phyloP scores from a whole-genome alignment of 2,797 vertebrate species.

The Coregonus sp. region DNA sequence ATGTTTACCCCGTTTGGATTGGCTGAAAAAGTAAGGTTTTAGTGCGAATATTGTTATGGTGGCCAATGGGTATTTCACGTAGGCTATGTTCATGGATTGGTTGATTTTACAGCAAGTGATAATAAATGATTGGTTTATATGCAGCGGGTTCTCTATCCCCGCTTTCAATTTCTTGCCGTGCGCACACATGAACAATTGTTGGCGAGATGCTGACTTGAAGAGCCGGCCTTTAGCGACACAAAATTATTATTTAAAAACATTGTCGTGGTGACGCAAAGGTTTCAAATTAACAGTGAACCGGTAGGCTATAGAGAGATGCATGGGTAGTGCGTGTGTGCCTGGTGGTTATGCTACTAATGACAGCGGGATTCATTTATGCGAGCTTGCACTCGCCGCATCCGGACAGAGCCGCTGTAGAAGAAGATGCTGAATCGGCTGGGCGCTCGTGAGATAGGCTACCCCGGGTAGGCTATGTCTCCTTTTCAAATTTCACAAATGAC shows the following conservation, averaged over 20 bases:
- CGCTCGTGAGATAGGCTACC: neutral
- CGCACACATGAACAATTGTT: neutral
- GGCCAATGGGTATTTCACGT: neutral
- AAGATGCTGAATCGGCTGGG: constrained; percentile 1
- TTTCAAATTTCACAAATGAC: neutral
- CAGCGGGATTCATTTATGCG: neutral
- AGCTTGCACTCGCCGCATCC: neutral
- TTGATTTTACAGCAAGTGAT: neutral
- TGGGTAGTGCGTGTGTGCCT: neutral
- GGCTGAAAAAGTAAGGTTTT: neutral
- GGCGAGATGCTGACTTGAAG: neutral
- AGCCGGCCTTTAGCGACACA: neutral
- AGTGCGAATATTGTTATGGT: neutral
- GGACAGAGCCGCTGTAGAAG: neutral
- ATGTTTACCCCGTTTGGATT: neutral
- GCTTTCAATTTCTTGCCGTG: neutral
- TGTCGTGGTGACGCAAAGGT: neutral
- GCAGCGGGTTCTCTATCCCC: neutral
- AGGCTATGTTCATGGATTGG: neutral
- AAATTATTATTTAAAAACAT: neutral
- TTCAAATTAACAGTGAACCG: neutral
- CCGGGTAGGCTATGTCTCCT: neutral
- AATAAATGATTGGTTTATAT: neutral
- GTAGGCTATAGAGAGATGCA: neutral
- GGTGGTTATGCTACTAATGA: neutral